Percentiles rank a stretch among this genome's conserved stretches.
Conservation (phyloP, 2,888 invertebrate genomes). For the Eupithecia centaureata region DNA sequence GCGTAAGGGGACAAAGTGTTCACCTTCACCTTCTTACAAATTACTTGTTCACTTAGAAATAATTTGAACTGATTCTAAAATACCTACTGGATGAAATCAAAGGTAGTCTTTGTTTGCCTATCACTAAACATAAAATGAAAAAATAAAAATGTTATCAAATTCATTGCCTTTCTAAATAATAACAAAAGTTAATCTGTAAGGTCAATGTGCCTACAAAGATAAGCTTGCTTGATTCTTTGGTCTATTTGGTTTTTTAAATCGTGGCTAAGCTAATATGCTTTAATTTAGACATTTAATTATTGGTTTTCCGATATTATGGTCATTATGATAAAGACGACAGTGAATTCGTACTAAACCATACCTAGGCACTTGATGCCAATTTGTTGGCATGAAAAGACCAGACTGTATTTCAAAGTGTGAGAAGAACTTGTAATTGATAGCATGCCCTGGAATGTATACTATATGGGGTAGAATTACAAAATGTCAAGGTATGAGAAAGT, state of each 20-base stretch:
- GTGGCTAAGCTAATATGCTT: no score
- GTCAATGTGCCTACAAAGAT: constrained; percentile 43
- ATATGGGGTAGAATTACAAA: constrained; percentile 44
- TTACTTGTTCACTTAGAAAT: neutral
- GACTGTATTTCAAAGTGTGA: constrained; percentile 22
- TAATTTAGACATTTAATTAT: neutral
- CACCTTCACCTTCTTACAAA: neutral
- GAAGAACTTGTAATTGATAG: constrained; percentile 37
- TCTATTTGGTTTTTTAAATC: neutral
- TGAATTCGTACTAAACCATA: neutral
- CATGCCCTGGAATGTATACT: constrained; percentile 38
- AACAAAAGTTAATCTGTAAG: constrained; percentile 48
- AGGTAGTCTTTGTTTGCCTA: neutral
- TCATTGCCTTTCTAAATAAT: constrained; percentile 18
- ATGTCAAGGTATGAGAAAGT: constrained; percentile 68
- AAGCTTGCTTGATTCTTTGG: constrained; percentile 21
- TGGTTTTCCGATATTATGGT: neutral
- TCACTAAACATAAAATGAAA: neutral
- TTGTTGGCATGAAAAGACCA: neutral
- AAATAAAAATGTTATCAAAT: neutral
- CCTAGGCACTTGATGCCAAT: neutral
- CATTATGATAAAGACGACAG: neutral
- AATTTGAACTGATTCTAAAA: neutral
- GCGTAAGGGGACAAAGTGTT: constrained; percentile 7
- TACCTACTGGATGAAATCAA: no score